Evolutionary conservation across 2,888 invertebrate species (phyloP).

Genomic region (Cylloceria caligata): DNA sequence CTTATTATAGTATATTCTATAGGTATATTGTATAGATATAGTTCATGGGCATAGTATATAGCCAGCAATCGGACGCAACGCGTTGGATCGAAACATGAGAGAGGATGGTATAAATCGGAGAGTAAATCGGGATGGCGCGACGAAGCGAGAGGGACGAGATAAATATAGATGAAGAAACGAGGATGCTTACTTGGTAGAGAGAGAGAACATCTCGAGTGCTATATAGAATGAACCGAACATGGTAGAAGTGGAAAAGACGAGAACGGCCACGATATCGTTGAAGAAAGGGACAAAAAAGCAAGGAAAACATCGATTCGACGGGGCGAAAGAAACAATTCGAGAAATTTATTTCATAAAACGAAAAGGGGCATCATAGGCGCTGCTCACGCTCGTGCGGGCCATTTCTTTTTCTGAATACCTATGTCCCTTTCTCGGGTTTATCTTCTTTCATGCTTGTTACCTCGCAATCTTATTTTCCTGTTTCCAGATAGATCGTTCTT

Average conservation of each 20-base stretch:
- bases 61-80: conserved; percentile 58
- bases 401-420: conserved; percentile 34
- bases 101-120: conserved; percentile 22
- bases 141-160: conserved; percentile 51
- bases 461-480: conserved; percentile 28
- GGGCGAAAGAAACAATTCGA: conserved; percentile 71
- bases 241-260: conserved; percentile 27
- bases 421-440: not conserved
- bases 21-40: conserved; percentile 27
- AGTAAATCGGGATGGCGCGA: conserved; percentile 30
- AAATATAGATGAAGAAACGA: conserved; percentile 59
- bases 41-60: conserved; percentile 41
- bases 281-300: conserved; percentile 39
- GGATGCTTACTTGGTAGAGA: conserved; percentile 44
- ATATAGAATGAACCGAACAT: conserved; percentile 39
- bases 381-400: conserved; percentile 27
- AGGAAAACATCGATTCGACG: conserved; percentile 48
- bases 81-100: conserved; percentile 37
- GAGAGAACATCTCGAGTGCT: conserved; percentile 37
- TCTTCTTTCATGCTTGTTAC: not conserved
- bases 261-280: conserved; percentile 2
- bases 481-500: not conserved
- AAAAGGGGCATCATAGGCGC: conserved; percentile 60
- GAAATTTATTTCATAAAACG: conserved; percentile 73
- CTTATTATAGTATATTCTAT: conserved; percentile 59